Evolutionary conservation across 1,140 invertebrate species (phyloP).

Genomic region (Drosophila sturtevanti): DNA sequence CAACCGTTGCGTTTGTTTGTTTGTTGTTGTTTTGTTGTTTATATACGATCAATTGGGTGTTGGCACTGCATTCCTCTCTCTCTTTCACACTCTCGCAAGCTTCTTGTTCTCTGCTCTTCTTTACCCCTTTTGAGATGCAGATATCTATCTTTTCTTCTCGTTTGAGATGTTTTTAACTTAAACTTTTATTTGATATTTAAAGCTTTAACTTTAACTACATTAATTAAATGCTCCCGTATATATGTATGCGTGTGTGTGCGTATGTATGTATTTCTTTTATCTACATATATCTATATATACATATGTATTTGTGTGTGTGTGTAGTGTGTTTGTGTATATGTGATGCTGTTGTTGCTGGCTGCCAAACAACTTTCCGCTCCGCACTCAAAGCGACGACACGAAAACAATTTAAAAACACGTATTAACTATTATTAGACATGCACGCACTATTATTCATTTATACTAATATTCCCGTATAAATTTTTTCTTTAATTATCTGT

Average conservation of each 20-base stretch:
- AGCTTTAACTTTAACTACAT: slow-evolving; percentile 53
- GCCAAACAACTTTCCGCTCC: slow-evolving; percentile 55
- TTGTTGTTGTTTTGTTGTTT: slow-evolving; percentile 62
- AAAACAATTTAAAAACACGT: slow-evolving; percentile 50
- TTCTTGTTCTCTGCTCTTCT: slow-evolving; percentile 28
- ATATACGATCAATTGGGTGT: slow-evolving; percentile 70
- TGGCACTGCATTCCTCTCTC: slow-evolving; percentile 62
- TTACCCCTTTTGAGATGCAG: slow-evolving; percentile 42
- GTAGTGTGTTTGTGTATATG: slow-evolving; percentile 50
- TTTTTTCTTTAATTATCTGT: slow-evolving; percentile 67
- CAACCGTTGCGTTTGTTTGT: slow-evolving; percentile 59
- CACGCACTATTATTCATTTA: slow-evolving; percentile 52
- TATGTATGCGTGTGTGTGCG: slow-evolving; percentile 53
- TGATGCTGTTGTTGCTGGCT: slow-evolving; percentile 63
- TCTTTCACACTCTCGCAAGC: slow-evolving; percentile 19
- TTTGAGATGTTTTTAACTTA: slow-evolving; percentile 13
- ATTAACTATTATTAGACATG: slow-evolving; percentile 38
- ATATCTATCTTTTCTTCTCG: slow-evolving; percentile 1
- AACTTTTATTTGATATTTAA: slow-evolving; percentile 34
- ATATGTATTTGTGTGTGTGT: slow-evolving; percentile 49
- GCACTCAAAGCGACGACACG: slow-evolving; percentile 21
- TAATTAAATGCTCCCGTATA: slow-evolving; percentile 60
- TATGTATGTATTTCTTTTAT: slow-evolving; percentile 62
- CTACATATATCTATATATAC: slow-evolving; percentile 48
- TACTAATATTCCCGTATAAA: slow-evolving; percentile 53